These are phyloP conservation scores for Opisthocomus hoazin DNA, from an alignment of 2,113 vertebrate genomes.

Conservation along the genomic window DNA sequence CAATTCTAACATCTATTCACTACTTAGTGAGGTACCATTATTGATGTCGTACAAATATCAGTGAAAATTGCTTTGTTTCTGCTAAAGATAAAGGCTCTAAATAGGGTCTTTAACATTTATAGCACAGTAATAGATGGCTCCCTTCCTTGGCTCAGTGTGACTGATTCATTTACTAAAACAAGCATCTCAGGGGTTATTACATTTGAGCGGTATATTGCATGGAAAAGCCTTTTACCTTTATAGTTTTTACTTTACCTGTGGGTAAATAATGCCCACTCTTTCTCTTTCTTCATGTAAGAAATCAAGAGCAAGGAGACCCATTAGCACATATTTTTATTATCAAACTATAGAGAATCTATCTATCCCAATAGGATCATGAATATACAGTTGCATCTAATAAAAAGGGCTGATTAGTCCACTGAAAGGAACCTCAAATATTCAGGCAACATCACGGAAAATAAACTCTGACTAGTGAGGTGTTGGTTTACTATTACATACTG, in stretches of 20 bases:
- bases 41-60: conserved; percentile 49
- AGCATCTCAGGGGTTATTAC: conserved; percentile 57
- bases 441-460: conserved; percentile 8
- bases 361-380: conserved; percentile 56
- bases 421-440: background rate
- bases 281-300: conserved; percentile 22
- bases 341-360: conserved; percentile 50
- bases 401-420: conserved; percentile 28
- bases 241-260: conserved; percentile 65
- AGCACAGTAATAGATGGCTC: conserved; percentile 39
- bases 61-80: conserved; percentile 64
- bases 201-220: conserved; percentile 53
- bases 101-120: conserved; percentile 68
- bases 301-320: conserved; percentile 42
- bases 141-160: conserved; percentile 41
- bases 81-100: conserved; percentile 56
- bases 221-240: conserved; percentile 62
- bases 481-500: background rate
- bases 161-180: conserved; percentile 73
- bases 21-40: conserved; percentile 58
- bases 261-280: conserved; percentile 44
- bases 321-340: conserved; percentile 58
- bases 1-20: conserved; percentile 52
- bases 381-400: conserved; percentile 33
- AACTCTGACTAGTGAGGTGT: background rate